Percentiles rank a stretch among this genome's conserved stretches.
These are phyloP conservation scores for Micropoecilia bifurca DNA, from an alignment of 2,797 vertebrate species.

Conservation along the genomic window DNA sequence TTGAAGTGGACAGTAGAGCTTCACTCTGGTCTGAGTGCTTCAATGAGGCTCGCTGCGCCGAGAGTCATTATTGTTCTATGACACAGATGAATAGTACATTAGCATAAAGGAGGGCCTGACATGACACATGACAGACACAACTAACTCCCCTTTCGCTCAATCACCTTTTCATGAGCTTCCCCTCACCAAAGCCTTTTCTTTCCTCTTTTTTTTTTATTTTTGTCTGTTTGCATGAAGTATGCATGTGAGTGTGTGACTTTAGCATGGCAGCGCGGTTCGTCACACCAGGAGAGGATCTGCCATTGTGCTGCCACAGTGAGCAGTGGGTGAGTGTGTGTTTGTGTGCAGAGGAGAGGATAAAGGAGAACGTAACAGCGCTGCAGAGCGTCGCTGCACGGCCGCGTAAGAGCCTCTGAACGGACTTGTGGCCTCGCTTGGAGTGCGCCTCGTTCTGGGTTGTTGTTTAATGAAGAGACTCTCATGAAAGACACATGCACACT, in stretches of 20 bases:
- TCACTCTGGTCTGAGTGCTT: constrained; percentile 49
- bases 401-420: constrained; percentile 70
- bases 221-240: constrained; percentile 31
- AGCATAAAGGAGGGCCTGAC: constrained; percentile 63
- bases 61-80: constrained; percentile 67
- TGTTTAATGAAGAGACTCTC: constrained; percentile 70
- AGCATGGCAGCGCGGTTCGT: constrained; percentile 36
- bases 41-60: constrained; percentile 46
- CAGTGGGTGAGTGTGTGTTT: constrained; percentile 32
- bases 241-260: constrained; percentile 36
- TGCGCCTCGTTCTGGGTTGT: constrained; percentile 60
- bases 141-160: constrained; percentile 36
- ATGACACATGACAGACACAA: constrained; percentile 57
- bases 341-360: constrained; percentile 58
- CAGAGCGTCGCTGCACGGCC: constrained; percentile 55
- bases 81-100: constrained; percentile 72
- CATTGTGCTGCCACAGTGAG: constrained; percentile 41
- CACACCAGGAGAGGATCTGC: constrained; percentile 41
- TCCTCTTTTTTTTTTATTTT: constrained; percentile 36
- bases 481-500: constrained; percentile 38
- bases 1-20: constrained; percentile 45
- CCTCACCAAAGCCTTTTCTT: constrained; percentile 16
- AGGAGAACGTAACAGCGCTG: constrained; percentile 67
- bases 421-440: constrained; percentile 77
- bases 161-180: constrained; percentile 45